Evolutionary conservation across 2,113 vertebrate species (phyloP), one percentile per base, ranked within the genome.

Genomic region (Trogon surrucura): DNA sequence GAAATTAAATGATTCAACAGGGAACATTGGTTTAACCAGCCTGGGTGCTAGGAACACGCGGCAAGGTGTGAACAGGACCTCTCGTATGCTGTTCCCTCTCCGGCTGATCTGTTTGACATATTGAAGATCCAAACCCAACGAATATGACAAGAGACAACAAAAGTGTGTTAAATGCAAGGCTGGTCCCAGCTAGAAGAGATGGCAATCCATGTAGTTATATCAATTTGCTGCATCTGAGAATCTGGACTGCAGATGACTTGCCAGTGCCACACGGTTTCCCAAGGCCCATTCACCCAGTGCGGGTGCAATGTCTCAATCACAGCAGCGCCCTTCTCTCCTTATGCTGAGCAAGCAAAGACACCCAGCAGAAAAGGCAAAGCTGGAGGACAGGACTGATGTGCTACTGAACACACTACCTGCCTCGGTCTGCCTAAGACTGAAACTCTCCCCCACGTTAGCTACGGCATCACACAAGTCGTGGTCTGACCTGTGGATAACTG

Each of bases 221-320:
- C 58, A 51, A 22, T 41, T 66, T 44, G 44, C 48, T 53, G 22
- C 44, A 81, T 44, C 19, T 64, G 38, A 78, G 50, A 81, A 72
- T 53, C 8, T 3, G 0, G 13, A 74, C n/a, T 23, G 32, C 0
- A 0, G 47, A n/a, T 38, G 13, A 56, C 23, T 51, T 61, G 34
- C 23, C 27, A 50, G n/a, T 34, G 44, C 19, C 65, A 36, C 51
- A n/a, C 1, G 51, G 53, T 54, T 70, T 61, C 32, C 25, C 22
- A 62, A n/a, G 32, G 34, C 12, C 18, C 61, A 32, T 29, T 12
- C 19, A 58, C 19, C 30, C 26, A n/a, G 45, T 2, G 1, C 0
- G 4, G 41, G 20, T 17, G 21, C 34, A 69, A 30, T 7, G 7
- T 38, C 51, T 66, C 27, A 10, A 38, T 56, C 34, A 44, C 27